Base-by-base conservation (phyloP, 2,113 vertebrate genomes). In the Brachypteracias leptosomus region DNA sequence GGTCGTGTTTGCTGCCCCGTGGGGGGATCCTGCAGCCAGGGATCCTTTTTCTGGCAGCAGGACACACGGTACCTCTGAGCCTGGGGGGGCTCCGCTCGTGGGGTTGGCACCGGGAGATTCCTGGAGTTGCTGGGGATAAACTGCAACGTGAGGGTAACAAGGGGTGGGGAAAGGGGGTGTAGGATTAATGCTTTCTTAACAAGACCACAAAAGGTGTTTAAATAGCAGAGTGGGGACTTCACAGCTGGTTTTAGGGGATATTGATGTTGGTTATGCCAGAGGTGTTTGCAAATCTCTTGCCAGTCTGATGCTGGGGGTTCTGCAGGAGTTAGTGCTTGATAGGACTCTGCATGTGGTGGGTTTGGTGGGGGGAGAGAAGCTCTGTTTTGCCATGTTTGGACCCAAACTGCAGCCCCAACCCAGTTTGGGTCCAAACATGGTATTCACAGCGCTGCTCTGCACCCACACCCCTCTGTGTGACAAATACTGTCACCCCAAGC, bases 261-360 rank as follows among this genome's bases (percentile, higher is more conserved):
- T 21, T 47, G 10, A 29, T 2, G 4, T 22, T 35, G 52, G 66
- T 8, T 59, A 13, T 55, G 44, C 36, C 58, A 83, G 62, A 79
- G 38, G 8, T 16, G 8, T 75, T 92, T 55, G 61, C 52, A 67
- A 47, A 55, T 29, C 31, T 38, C 38, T 79, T 1, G 0, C 2
- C 4, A 51, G 63, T 13, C 3, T 7, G 44, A 55, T 17, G 6
- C 61, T 74, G 54, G 54, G 13, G 9, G 0, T 61, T 62, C 74
- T 47, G 46, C 52, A 28, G 1, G 1, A 57, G 18, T 8, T 12
- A 10, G 20, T 57, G 87, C n/a, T 72, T 29, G 5, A 46, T 25
- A 1, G 7, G 26, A 44, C 18, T 57, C 28, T 0, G 5, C 1
- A 1, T 0, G 2, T 9, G 44, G 13, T 67, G 85, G 17, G 28